These are phyloP conservation scores for Pachliopta kotzebuea DNA, from an alignment of 2,888 invertebrate genomes.

Conservation along the genomic window DNA sequence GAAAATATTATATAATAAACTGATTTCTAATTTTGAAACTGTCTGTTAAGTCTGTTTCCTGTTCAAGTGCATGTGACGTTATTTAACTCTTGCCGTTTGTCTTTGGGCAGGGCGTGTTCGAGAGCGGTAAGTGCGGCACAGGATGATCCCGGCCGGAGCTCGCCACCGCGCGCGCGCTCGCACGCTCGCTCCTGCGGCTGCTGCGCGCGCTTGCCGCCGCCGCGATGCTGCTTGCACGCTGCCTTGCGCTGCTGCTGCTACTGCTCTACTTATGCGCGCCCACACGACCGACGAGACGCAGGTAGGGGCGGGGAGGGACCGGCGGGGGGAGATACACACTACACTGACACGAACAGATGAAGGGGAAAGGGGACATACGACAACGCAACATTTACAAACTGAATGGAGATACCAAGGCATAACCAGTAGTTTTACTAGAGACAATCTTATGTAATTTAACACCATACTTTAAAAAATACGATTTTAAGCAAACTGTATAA, in stretches of 20 bases:
- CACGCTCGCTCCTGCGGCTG: slow-evolving; percentile 42
- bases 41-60: too few species aligned
- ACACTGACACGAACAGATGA: background rate
- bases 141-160: slow-evolving; percentile 76
- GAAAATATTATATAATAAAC: too few species aligned
- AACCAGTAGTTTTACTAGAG: too few species aligned
- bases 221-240: slow-evolving; percentile 41
- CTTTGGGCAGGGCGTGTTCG: slow-evolving; percentile 85
- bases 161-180: slow-evolving; percentile 49
- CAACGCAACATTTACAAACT: background rate
- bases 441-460: too few species aligned
- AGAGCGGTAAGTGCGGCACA: slow-evolving; percentile 93
- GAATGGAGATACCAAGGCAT: too few species aligned
- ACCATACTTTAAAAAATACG: too few species aligned
- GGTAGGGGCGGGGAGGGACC: slow-evolving; percentile 22
- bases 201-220: slow-evolving; percentile 35
- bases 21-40: too few species aligned
- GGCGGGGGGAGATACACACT: slow-evolving; percentile 37
- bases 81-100: too few species aligned
- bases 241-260: slow-evolving; percentile 37
- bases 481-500: too few species aligned
- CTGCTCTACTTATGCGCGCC: slow-evolving; percentile 40
- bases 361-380: slow-evolving; percentile 28
- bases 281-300: slow-evolving; percentile 39
- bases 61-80: too few species aligned